Percentiles rank a stretch among this genome's conserved stretches.
These are phyloP conservation scores for Maniola hyperantus DNA, from an alignment of 2,888 invertebrate genomes.

Conservation along the genomic window DNA sequence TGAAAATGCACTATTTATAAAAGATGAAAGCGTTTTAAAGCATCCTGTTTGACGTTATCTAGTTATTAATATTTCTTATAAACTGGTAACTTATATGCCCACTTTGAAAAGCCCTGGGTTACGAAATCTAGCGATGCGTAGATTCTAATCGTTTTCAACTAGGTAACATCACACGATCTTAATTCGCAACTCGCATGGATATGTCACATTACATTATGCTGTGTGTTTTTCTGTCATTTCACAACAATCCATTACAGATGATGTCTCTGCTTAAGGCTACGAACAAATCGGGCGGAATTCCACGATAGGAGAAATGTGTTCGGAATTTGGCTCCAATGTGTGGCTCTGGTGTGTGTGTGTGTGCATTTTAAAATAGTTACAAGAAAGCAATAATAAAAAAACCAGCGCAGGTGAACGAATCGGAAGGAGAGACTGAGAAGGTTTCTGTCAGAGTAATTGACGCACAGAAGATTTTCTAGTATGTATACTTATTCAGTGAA, in stretches of 20 bases:
- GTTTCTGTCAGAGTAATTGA: too few species aligned
- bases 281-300: background rate
- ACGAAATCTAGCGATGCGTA: conserved; percentile 1
- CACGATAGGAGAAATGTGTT: background rate
- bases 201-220: background rate
- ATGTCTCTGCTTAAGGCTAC: too few species aligned
- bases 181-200: conserved; percentile 7
- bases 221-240: background rate
- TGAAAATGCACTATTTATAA: background rate
- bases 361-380: too few species aligned
- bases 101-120: background rate
- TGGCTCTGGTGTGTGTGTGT: too few species aligned
- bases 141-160: conserved; percentile 1
- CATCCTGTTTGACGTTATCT: background rate
- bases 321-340: background rate
- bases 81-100: background rate
- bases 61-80: background rate
- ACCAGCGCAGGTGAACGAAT: too few species aligned
- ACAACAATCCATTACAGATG: background rate
- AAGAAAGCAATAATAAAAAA: too few species aligned
- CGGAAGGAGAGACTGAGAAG: too few species aligned
- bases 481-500: too few species aligned
- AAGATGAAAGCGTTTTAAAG: background rate
- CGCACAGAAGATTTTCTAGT: too few species aligned
- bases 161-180: conserved; percentile 2